Evolutionary conservation across 2,113 vertebrate species (phyloP).

Genomic region (Amphiprion percula): DNA sequence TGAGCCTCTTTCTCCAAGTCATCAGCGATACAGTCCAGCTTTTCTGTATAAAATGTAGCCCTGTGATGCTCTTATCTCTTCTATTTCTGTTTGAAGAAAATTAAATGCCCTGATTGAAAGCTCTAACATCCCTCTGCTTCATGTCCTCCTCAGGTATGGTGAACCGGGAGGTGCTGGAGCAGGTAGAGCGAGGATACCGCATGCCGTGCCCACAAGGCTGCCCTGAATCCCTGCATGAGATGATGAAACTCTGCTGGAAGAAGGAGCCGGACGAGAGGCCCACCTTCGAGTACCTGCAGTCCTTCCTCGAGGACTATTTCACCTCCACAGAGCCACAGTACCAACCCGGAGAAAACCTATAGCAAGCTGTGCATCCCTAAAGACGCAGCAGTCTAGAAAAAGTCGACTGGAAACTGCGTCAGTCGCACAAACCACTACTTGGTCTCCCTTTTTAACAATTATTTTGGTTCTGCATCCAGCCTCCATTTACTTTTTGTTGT

Average conservation of each 20-base stretch:
- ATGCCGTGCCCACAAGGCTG: slow-evolving; percentile 97
- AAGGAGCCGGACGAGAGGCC: slow-evolving; percentile 97
- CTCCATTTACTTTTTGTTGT: slow-evolving; percentile 15
- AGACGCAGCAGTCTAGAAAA: slow-evolving; percentile 71
- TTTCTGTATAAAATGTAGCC: background rate
- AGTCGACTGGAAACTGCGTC: slow-evolving; percentile 87
- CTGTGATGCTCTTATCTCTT: background rate
- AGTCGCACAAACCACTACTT: slow-evolving; percentile 88
- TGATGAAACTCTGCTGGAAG: slow-evolving; percentile 98
- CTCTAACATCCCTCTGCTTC: background rate
- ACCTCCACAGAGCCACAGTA: slow-evolving; percentile 98
- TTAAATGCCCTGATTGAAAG: too few species aligned
- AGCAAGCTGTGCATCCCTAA: slow-evolving; percentile 67
- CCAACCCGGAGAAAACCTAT: slow-evolving; percentile 97
- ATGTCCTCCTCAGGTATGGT: slow-evolving; percentile 89
- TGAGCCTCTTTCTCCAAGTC: too few species aligned
- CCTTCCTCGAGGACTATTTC: slow-evolving; percentile 98
- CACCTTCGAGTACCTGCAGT: slow-evolving; percentile 97
- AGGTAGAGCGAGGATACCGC: slow-evolving; percentile 95
- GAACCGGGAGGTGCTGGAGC: slow-evolving; percentile 95
- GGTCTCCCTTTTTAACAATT: background rate
- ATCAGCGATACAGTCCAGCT: too few species aligned
- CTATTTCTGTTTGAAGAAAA: slow-evolving; percentile 1
- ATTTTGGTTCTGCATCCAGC: background rate
- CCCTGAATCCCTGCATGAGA: slow-evolving; percentile 94